Base-by-base conservation (phyloP, 2,797 vertebrate genomes). In the Amniataba percoides region DNA sequence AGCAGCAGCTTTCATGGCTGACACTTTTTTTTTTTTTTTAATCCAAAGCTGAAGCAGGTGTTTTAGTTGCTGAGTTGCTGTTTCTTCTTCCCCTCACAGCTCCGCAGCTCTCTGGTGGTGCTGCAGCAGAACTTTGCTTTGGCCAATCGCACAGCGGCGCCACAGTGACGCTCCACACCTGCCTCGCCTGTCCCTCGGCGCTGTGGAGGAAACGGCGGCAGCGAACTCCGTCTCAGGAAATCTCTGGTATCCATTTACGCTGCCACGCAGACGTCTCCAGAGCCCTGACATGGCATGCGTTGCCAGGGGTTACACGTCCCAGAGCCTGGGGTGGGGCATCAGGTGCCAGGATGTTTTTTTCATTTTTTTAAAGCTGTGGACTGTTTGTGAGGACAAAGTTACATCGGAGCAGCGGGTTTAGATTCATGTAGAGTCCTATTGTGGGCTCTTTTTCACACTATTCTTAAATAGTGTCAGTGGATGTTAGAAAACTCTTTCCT, bases 81-180 rank as follows among this genome's bases (percentile, higher is more conserved):
- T 40, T 36, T 59, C 3, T 59, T 65, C 39, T 83, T 78, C 42
- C 80, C 90, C 87, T 87, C 71, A 60, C 94, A 99, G 98, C 93
- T 99, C n/a, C 98, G 97, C 88, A 96, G 71, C 56, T 98, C 97
- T 80, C 95, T 99, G 70, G 76, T 97, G 86, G 87, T 96, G 89
- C 96, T 99, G 63, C 98, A 99, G 89, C 95, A 96, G 89, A 98
- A 95, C 90, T 99, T 99, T 85, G 96, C 97, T 45, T 83, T 93
- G 43, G 93, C 95, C 83, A 98, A 97, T 92, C 95, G 82, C 82
- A 97, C 97, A 0, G 79, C 80, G 19, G 71, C 70, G 5, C 80
- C 68, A 2, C 78, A 91, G 63, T 95, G 92, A 95, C 1, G 7
- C 67, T 19, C 18, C 65, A 23, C 71, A 46, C 80, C 72, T 71